Percentiles rank a stretch among this genome's conserved stretches.
These are phyloP conservation scores for Yponomeuta plumbellus DNA, from an alignment of 2,888 invertebrate genomes.

Conservation along the genomic window DNA sequence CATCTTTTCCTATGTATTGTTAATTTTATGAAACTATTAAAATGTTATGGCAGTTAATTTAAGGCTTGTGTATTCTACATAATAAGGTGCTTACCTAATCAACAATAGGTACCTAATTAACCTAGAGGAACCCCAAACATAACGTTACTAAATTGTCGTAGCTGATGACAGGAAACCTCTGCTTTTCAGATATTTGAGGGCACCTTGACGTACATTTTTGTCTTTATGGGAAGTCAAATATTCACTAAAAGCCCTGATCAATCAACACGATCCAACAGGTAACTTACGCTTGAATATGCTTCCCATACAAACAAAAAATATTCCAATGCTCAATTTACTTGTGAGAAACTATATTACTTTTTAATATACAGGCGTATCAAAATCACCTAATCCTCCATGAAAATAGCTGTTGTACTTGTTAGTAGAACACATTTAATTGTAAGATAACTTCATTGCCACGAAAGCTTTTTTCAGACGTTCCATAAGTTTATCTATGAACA, in stretches of 20 bases:
- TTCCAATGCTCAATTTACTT: conserved; percentile 58
- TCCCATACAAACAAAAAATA: conserved; percentile 37
- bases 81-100: neutral
- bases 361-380: too few species aligned
- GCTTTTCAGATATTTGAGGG: conserved; percentile 72
- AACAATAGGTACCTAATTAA: neutral
- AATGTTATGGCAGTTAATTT: neutral
- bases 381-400: too few species aligned
- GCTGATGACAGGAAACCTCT: conserved; percentile 68
- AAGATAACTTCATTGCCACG: too few species aligned
- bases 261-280: too few species aligned
- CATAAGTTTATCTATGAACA: too few species aligned
- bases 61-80: conserved; percentile 6
- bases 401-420: too few species aligned
- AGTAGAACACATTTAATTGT: too few species aligned
- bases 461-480: too few species aligned
- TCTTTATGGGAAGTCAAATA: neutral
- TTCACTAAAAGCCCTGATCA: neutral
- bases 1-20: too few species aligned
- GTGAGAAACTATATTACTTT: too few species aligned
- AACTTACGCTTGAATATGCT: neutral
- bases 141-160: conserved; percentile 38
- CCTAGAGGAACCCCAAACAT: neutral
- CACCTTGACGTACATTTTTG: conserved; percentile 15
- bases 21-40: neutral